A percentile compares a stretch with the other conserved stretches of the same genome.
phyloP scores from a whole-genome alignment of 1,140 invertebrate species.

The Caenorhabditis tropicalis region DNA sequence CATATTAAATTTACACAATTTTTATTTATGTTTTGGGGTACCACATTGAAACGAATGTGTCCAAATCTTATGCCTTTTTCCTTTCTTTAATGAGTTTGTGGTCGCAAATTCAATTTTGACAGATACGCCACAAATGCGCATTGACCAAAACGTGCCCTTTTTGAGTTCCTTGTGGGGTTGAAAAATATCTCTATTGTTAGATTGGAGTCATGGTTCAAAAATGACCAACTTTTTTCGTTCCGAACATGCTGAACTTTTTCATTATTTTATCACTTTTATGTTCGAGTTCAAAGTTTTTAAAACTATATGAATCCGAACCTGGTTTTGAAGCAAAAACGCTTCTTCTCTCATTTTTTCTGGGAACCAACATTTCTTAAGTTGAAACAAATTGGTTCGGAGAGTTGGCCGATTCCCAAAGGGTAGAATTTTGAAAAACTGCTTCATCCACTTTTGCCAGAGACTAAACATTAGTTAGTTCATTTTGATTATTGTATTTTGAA shows the following conservation, averaged over 20 bases:
- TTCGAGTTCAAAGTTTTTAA: too few species aligned
- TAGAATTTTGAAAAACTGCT: constrained; percentile 19
- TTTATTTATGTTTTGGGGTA: too few species aligned
- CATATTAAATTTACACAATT: too few species aligned
- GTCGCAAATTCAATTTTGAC: constrained; percentile 8
- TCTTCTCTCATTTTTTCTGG: neutral
- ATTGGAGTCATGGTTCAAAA: too few species aligned
- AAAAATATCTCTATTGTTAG: too few species aligned
- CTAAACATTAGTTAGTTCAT: neutral
- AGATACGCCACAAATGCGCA: neutral
- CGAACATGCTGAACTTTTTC: too few species aligned
- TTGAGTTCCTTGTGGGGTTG: neutral
- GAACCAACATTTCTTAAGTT: neutral
- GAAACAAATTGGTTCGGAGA: constrained; percentile 32
- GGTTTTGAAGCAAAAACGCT: neutral
- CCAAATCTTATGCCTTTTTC: neutral
- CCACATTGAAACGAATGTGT: neutral
- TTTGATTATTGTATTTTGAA: neutral
- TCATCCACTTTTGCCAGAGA: neutral
- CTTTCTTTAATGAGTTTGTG: neutral
- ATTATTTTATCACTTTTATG: too few species aligned
- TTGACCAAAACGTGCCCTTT: neutral
- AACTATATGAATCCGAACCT: too few species aligned
- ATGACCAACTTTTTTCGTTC: too few species aligned
- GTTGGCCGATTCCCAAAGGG: constrained; percentile 28